A percentile compares a stretch with the other conserved stretches of the same genome.
Conservation (phyloP, 2,888 invertebrate species). For the Papilio demoleus region DNA sequence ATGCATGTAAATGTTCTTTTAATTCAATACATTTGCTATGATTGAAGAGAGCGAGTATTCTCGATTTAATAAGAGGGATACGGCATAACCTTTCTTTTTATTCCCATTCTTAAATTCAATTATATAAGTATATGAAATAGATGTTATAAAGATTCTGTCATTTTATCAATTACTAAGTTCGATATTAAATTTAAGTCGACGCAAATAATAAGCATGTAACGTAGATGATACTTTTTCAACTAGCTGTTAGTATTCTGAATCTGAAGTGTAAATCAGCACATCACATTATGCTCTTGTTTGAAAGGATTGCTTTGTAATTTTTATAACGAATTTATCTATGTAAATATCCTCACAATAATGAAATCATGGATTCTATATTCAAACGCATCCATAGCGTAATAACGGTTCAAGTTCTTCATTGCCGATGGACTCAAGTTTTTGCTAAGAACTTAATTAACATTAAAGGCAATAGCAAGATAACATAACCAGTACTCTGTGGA, state of each 20-base stretch:
- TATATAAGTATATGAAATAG: background rate
- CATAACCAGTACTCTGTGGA: conserved; percentile 63
- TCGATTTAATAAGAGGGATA: conserved; percentile 41
- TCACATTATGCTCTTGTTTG: no score
- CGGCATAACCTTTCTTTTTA: background rate
- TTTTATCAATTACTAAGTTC: background rate
- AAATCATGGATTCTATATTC: background rate
- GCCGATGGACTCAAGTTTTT: conserved; percentile 65
- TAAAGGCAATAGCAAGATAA: conserved; percentile 66
- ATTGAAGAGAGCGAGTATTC: conserved; percentile 52
- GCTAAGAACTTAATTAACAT: conserved; percentile 73
- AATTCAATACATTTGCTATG: conserved; percentile 77
- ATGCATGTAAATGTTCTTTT: conserved; percentile 77
- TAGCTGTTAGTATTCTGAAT: no score
- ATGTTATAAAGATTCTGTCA: background rate
- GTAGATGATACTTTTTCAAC: no score
- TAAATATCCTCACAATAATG: background rate
- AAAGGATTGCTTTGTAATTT: no score
- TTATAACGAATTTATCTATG: no score
- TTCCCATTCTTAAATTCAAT: background rate
- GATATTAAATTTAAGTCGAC: no score
- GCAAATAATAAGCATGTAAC: no score
- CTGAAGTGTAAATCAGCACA: no score
- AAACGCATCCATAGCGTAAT: conserved; percentile 61
- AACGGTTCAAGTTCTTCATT: conserved; percentile 65